These are phyloP conservation scores for Rhinolophus sinicus DNA, from an alignment of 2,113 vertebrate genomes.

Conservation along the genomic window DNA sequence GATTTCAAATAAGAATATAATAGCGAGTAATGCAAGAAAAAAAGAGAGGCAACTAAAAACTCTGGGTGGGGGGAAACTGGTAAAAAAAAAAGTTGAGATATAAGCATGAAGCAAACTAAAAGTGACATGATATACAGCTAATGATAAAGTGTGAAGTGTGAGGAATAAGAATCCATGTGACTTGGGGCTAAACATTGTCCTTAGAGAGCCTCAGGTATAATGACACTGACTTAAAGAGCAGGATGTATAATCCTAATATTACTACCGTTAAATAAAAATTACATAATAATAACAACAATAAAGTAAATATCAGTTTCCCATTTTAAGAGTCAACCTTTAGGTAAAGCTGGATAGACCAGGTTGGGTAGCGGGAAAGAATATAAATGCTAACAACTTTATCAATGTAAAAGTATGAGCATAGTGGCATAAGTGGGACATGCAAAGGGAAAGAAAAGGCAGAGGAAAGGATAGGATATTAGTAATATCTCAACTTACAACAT, in stretches of 20 bases:
- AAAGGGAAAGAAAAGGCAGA: not conserved
- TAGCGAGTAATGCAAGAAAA: not conserved
- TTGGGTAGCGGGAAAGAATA: not conserved
- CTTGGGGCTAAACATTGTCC: not conserved
- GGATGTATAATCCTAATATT: not conserved
- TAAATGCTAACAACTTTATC: not conserved
- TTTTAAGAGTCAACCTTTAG: not conserved
- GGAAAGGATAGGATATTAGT: not conserved
- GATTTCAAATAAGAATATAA: not conserved
- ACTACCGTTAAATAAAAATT: not conserved
- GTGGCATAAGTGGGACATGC: not conserved
- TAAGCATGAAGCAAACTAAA: constrained; percentile 36
- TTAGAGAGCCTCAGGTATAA: not conserved
- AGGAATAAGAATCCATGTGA: not conserved
- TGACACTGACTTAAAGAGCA: not conserved
- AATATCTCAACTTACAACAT: not conserved
- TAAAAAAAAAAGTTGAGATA: not conserved
- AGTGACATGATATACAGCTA: not conserved
- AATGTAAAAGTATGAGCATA: not conserved
- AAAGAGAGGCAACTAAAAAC: not conserved
- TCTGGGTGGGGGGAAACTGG: not conserved
- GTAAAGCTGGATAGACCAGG: not conserved
- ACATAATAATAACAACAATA: not conserved
- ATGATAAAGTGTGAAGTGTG: not conserved
- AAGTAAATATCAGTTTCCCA: not conserved